phyloP scores from a whole-genome alignment of 2,113 vertebrate species.

The Caretta caretta region DNA sequence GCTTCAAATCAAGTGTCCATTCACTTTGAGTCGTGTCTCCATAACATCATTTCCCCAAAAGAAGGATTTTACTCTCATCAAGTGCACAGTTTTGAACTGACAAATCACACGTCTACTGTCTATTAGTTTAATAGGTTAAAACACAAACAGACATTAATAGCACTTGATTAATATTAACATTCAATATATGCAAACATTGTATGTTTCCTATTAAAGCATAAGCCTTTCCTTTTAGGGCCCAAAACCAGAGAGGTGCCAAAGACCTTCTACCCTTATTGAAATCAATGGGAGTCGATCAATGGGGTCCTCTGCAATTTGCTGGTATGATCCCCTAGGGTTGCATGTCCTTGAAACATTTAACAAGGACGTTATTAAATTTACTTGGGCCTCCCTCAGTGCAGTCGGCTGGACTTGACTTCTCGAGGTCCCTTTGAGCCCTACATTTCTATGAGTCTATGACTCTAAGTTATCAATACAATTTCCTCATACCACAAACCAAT shows the following conservation, averaged over 20 bases:
- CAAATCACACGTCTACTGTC: neutral
- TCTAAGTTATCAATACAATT: neutral
- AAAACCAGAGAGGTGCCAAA: neutral
- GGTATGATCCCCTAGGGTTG: neutral
- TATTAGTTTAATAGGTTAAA: neutral
- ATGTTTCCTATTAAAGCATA: neutral
- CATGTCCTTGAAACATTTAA: conserved; percentile 19
- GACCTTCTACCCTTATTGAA: neutral
- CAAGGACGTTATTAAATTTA: neutral
- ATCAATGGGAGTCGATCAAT: neutral
- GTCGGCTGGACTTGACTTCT: no score
- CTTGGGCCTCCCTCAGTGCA: no score
- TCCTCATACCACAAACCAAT: conserved; percentile 31
- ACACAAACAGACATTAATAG: neutral
- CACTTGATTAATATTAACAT: neutral
- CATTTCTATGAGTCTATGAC: no score
- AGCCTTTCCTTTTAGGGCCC: neutral
- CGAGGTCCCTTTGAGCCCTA: no score
- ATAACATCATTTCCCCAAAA: neutral
- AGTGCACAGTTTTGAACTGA: fast-evolving
- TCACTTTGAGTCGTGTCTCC: neutral
- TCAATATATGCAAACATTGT: neutral
- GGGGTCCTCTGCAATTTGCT: neutral
- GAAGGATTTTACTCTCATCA: neutral
- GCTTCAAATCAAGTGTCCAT: neutral